Base-by-base conservation (phyloP, 2,113 vertebrate genomes). In the Myiozetetes cayanensis region DNA sequence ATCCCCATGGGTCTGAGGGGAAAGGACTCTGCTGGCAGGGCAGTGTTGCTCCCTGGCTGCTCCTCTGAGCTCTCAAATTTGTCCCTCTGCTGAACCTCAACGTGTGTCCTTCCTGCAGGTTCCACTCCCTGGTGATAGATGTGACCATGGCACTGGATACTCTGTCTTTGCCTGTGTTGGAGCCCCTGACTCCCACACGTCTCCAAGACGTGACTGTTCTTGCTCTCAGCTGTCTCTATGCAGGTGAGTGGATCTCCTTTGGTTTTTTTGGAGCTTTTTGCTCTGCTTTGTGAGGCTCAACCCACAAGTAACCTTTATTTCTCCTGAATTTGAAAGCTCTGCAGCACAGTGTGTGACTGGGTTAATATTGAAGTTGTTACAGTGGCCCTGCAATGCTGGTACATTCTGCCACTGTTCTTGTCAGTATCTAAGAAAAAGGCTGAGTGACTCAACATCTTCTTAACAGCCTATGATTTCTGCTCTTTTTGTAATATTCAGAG, bases 111-210 rank as follows among this genome's bases (percentile, higher is more conserved):
- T 43, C 8, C 72, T 63, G 1, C 75, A 99, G 99, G 78, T 99
- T 99, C 96, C 99, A 99, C 94, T 99, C 99, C 4, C 97, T 99
- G 96, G 99, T 99, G 52, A 99, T 99, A 61, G 99, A 99, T 15
- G 99, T 99, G 75, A 99, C 99, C 46, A 99, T 99, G 99, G 99
- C 99, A 28, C 93, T 99, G 98, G 99, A 99, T 77, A 99, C 99
- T 2, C 98, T 99, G 41, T 99, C 99, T 62, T 97, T 99, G 31
- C 99, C 99, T 35, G 99, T 99, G 6, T 95, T 99, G 96, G 99
- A 99, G 95, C 99, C 99, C 41, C 97, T 99, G 93, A 99, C 98
- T 13, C 99, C 99, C 79, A 98, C 98, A 9, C 98, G 99, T 56
- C 97, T 99, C 37, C 98, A 99, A 79, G 99, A 99, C 33, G 99